These are phyloP conservation scores for Cyanoramphus novaezelandiae DNA, from an alignment of 2,113 vertebrate species.

Conservation along the genomic window DNA sequence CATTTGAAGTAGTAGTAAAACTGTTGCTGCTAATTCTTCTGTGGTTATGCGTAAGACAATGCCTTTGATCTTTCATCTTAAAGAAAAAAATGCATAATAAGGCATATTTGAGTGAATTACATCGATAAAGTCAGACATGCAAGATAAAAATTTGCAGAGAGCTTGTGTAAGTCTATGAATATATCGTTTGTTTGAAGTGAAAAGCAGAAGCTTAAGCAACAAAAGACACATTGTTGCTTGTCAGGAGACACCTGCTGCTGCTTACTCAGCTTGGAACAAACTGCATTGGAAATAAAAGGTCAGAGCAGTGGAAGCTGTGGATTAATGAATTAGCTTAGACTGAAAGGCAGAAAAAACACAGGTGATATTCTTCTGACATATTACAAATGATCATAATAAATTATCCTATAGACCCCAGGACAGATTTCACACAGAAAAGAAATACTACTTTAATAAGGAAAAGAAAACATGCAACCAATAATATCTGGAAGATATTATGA, in stretches of 20 bases:
- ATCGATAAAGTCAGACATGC: background rate
- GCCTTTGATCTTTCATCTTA: background rate
- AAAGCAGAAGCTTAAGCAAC: background rate
- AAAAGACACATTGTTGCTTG: background rate
- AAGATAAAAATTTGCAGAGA: background rate
- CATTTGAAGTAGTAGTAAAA: background rate
- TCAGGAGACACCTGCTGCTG: background rate
- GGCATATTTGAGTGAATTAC: background rate
- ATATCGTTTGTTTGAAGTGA: background rate
- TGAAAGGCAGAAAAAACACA: background rate
- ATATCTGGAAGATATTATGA: background rate
- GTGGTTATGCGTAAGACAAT: background rate
- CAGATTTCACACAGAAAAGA: background rate
- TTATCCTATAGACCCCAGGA: background rate
- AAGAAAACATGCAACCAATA: background rate
- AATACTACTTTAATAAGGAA: background rate
- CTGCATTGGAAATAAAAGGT: conserved; percentile 23
- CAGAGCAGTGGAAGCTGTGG: background rate
- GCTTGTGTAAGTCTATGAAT: background rate
- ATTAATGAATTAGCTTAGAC: background rate
- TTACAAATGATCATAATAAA: conserved; percentile 8
- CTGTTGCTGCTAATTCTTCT: background rate
- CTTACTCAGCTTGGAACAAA: conserved; percentile 9
- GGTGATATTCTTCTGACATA: conserved; percentile 7
- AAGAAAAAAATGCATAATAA: background rate